Evolutionary conservation across 1,140 invertebrate genomes (phyloP).

Genomic region (Hylyphantes graminicola): DNA sequence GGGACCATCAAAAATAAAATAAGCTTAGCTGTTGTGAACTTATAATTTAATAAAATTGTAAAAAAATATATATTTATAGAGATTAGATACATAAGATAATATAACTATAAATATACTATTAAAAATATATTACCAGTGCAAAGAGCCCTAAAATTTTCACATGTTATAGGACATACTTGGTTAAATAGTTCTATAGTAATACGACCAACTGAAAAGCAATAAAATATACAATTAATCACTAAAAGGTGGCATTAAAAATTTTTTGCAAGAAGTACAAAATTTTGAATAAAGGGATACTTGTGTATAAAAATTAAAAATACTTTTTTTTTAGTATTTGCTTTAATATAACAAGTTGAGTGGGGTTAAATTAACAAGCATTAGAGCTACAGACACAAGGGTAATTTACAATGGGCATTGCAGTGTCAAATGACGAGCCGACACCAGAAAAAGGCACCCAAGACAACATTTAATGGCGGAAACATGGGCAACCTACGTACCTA

Average conservation of each 20-base stretch:
- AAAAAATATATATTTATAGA: neutral
- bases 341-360: neutral
- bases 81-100: neutral
- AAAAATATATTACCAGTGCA: slow-evolving; percentile 66
- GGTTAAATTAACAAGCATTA: neutral
- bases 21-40: neutral
- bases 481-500: too few species aligned
- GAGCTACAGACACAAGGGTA: neutral
- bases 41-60: neutral
- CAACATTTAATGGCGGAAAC: too few species aligned
- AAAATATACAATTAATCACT: neutral
- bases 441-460: too few species aligned
- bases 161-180: slow-evolving; percentile 88
- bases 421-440: too few species aligned
- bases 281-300: slow-evolving; percentile 6
- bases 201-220: slow-evolving; percentile 75
- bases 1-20: too few species aligned
- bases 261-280: slow-evolving; percentile 8
- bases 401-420: too few species aligned
- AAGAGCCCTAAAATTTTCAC: slow-evolving; percentile 69
- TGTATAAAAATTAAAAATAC: neutral
- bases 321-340: neutral
- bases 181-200: slow-evolving; percentile 95
- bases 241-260: neutral
- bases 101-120: slow-evolving; percentile 24